Percentiles rank a stretch among this genome's conserved stretches.
These are phyloP conservation scores for Gnathonemus echidnorhynchus DNA, from an alignment of 2,113 vertebrate genomes.

Conservation along the genomic window DNA sequence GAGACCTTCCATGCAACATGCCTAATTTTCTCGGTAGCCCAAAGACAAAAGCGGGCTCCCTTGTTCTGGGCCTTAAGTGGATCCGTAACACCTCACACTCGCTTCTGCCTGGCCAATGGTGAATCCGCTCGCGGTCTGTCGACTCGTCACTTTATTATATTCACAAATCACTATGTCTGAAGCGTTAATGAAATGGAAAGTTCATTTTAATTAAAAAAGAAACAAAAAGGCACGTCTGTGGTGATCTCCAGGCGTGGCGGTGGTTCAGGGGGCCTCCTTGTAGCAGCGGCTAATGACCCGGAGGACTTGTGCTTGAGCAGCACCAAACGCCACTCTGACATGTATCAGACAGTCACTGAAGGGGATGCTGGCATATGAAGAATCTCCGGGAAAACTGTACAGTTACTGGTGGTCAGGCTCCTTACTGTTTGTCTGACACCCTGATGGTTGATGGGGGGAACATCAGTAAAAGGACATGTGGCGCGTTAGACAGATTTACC, in stretches of 20 bases:
- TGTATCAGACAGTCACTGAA: background rate
- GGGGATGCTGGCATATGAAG: background rate
- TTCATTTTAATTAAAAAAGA: slow-evolving; percentile 15
- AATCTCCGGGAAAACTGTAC: background rate
- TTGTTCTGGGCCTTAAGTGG: background rate
- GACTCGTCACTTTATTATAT: background rate
- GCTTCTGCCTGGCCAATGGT: no score
- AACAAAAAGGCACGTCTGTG: background rate
- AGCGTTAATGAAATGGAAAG: slow-evolving; percentile 11
- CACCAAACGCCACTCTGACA: background rate
- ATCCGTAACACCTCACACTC: background rate
- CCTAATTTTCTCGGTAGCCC: background rate
- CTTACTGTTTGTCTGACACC: background rate
- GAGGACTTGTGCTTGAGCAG: background rate
- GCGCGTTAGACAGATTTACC: background rate
- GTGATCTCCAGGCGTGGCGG: background rate
- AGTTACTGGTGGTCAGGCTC: background rate
- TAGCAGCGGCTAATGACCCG: background rate
- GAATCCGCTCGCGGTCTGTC: no score
- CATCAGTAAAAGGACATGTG: background rate
- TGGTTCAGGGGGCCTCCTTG: background rate
- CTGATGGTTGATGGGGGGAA: background rate
- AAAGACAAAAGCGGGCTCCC: background rate
- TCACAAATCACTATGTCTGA: slow-evolving; percentile 13
- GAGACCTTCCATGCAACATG: background rate